Conservation (phyloP, 1,140 invertebrate species). For the Nephila pilipes region DNA sequence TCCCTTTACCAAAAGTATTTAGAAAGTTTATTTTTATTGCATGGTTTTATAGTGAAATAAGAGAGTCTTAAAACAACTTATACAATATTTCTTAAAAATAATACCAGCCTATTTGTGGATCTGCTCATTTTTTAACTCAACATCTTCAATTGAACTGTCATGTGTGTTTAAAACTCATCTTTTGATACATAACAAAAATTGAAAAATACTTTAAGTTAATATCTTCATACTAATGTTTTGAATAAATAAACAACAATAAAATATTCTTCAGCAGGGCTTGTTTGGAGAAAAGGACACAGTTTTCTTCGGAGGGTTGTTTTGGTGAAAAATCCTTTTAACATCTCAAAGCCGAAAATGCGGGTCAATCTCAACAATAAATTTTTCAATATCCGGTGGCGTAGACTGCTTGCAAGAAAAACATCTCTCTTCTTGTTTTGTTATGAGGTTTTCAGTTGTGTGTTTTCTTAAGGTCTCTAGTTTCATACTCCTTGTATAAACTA, state of each 20-base stretch:
- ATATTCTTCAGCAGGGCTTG: neutral
- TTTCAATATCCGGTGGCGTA: slow-evolving; percentile 30
- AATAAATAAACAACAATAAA: neutral
- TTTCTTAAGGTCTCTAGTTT: neutral
- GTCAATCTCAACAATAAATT: neutral
- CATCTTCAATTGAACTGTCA: too few relatives aligned
- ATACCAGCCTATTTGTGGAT: too few relatives aligned
- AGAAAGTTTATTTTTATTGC: too few relatives aligned
- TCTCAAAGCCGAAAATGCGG: neutral
- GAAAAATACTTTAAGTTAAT: neutral
- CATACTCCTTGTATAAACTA: neutral
- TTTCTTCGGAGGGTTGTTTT: neutral
- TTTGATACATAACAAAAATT: too few relatives aligned
- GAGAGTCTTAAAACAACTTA: too few relatives aligned
- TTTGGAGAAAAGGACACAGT: neutral
- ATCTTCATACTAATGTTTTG: neutral
- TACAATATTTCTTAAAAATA: too few relatives aligned
- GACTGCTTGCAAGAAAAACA: neutral
- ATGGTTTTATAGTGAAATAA: too few relatives aligned
- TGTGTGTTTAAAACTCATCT: too few relatives aligned
- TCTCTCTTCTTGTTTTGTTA: neutral
- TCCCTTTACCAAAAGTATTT: too few relatives aligned
- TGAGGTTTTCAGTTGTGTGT: neutral
- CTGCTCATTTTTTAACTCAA: too few relatives aligned
- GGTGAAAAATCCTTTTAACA: slow-evolving; percentile 9